Conservation (phyloP, 2,113 vertebrate species). For the Lipophrys pholis region DNA sequence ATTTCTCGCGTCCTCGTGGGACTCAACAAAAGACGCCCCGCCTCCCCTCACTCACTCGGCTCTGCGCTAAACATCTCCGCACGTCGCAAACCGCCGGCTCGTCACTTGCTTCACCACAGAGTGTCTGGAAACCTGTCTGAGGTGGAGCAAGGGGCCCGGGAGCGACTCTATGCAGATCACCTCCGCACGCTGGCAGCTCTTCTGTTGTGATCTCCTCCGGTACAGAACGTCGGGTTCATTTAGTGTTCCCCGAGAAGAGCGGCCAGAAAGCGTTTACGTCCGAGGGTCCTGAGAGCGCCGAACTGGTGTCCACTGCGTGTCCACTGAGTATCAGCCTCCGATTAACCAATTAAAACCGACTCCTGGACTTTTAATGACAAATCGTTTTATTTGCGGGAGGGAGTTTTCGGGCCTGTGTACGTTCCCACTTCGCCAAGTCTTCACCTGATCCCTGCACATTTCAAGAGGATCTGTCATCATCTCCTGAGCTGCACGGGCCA, state of each 20-base stretch:
- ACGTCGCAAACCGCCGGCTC: constrained; percentile 48
- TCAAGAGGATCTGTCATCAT: constrained; percentile 23
- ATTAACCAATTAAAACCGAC: constrained; percentile 40
- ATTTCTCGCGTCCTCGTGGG: constrained; percentile 41
- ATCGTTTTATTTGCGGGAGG: constrained; percentile 6
- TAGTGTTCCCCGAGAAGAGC: constrained; percentile 51
- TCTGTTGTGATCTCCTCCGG: constrained; percentile 73
- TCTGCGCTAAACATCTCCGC: constrained; percentile 62
- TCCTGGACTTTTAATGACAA: constrained; percentile 33
- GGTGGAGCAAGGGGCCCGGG: constrained; percentile 55
- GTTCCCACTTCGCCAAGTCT: constrained; percentile 7
- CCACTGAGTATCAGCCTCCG: constrained; percentile 47
- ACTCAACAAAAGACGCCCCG: constrained; percentile 13
- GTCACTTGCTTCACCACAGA: constrained; percentile 60
- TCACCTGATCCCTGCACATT: constrained; percentile 29
- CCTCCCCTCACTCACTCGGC: constrained; percentile 25
- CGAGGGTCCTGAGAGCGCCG: constrained; percentile 36
- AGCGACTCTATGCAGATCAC: constrained; percentile 68
- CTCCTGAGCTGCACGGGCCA: neutral
- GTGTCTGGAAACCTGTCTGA: constrained; percentile 60
- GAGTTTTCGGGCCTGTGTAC: neutral
- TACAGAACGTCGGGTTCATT: constrained; percentile 71
- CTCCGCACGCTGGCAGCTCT: constrained; percentile 55
- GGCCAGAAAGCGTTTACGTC: constrained; percentile 47
- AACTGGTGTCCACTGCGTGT: constrained; percentile 21